Evolutionary conservation across 2,797 vertebrate species (phyloP).

Genomic region (Taeniopygia guttata): DNA sequence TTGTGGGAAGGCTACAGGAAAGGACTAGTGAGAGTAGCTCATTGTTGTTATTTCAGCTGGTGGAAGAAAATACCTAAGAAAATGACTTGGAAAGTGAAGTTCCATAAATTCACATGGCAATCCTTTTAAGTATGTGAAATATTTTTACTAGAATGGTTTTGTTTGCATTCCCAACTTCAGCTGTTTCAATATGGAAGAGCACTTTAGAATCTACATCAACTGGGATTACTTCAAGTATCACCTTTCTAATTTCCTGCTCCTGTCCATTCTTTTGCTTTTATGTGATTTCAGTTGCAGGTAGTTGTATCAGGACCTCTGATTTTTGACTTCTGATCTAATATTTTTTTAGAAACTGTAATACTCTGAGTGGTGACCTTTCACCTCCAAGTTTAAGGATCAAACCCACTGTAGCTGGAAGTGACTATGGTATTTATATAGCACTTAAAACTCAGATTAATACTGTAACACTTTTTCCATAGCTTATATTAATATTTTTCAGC

Average conservation of each 20-base stretch:
- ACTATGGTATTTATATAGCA: background rate
- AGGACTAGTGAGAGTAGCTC: background rate
- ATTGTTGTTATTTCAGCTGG: conserved; percentile 65
- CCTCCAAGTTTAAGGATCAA: background rate
- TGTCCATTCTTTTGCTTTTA: background rate
- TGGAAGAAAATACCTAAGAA: background rate
- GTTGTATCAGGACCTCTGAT: background rate
- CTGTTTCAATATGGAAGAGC: background rate
- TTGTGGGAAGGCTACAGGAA: background rate
- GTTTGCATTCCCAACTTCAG: conserved; percentile 25
- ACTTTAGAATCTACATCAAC: background rate
- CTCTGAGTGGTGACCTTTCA: background rate
- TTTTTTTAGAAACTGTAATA: background rate
- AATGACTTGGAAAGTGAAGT: background rate
- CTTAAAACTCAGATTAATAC: background rate
- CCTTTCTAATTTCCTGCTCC: background rate
- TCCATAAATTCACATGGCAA: background rate
- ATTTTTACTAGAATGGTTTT: conserved; percentile 49
- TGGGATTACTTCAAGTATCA: background rate
- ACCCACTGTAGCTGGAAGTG: background rate
- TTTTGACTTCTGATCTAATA: background rate
- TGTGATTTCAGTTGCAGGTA: background rate
- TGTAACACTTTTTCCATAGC: background rate
- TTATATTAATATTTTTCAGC: background rate
- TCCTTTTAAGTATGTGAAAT: conserved; percentile 44